These are phyloP conservation scores for Lutjanus erythropterus DNA, from an alignment of 2,113 vertebrate genomes.

Conservation along the genomic window DNA sequence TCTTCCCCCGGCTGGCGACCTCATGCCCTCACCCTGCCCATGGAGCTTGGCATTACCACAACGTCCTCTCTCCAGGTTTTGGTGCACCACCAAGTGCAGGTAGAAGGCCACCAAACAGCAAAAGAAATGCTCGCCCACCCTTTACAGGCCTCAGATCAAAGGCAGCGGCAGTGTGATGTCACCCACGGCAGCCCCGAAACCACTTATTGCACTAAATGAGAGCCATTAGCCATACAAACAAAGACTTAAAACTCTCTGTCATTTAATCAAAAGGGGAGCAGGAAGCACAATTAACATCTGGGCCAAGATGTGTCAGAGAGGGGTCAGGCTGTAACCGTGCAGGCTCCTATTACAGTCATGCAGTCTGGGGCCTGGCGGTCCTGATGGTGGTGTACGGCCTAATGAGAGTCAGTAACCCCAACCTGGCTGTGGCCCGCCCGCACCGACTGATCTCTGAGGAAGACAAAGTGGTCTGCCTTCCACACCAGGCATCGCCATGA, in stretches of 20 bases:
- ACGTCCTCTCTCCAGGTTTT: neutral
- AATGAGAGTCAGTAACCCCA: constrained; percentile 77
- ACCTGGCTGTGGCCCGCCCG: constrained; percentile 46
- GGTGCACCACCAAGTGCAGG: constrained; percentile 49
- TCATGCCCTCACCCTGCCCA: constrained; percentile 58
- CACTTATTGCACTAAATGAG: constrained; percentile 79
- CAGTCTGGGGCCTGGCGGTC: constrained; percentile 45
- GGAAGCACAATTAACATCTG: constrained; percentile 83
- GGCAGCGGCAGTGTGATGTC: constrained; percentile 71
- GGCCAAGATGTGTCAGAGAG: constrained; percentile 74
- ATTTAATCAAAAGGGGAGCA: constrained; percentile 81
- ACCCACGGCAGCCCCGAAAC: constrained; percentile 75
- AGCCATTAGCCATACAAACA: constrained; percentile 80
- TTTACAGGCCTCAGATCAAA: constrained; percentile 72
- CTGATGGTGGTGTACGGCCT: constrained; percentile 57
- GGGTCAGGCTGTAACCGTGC: constrained; percentile 60
- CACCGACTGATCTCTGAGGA: constrained; percentile 70
- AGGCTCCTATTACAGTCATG: constrained; percentile 66
- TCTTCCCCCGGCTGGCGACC: constrained; percentile 64
- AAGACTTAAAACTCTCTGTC: constrained; percentile 74
- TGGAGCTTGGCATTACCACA: constrained; percentile 24
- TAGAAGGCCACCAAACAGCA: constrained; percentile 39
- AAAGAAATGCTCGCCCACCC: constrained; percentile 37
- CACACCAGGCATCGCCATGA: constrained; percentile 69
- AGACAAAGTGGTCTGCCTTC: constrained; percentile 75